These are phyloP conservation scores for Poliocrania exsul DNA, from an alignment of 2,797 vertebrate species.

Conservation along the genomic window DNA sequence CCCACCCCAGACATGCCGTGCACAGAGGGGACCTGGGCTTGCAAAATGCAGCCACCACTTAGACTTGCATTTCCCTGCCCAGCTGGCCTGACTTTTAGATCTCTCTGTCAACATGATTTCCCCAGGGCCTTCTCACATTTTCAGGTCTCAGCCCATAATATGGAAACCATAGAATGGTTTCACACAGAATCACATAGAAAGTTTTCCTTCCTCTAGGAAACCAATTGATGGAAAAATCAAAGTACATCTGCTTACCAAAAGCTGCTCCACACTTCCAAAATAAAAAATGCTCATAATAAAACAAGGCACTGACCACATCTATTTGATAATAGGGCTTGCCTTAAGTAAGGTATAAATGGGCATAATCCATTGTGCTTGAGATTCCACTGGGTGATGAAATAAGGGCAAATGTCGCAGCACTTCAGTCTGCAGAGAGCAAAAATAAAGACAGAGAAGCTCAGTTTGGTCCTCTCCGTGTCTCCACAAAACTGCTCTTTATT, in stretches of 20 bases:
- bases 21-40: background rate
- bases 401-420: background rate
- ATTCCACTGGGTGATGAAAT: background rate
- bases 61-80: background rate
- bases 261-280: background rate
- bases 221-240: background rate
- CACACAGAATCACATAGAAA: rapidly evolving
- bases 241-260: background rate
- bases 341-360: background rate
- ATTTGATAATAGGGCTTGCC: background rate
- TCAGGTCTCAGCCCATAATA: background rate
- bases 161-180: background rate
- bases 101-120: background rate
- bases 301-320: background rate
- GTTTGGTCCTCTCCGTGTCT: background rate
- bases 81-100: background rate
- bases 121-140: background rate
- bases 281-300: background rate
- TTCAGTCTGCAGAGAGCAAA: background rate
- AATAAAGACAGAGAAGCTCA: conserved; percentile 16
- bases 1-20: rapidly evolving
- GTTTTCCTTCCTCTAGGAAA: background rate
- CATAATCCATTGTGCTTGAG: background rate
- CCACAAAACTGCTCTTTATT: background rate
- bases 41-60: background rate